Evolutionary conservation across 2,113 vertebrate genomes (phyloP).

Genomic region (Rhabdornis inornatus): DNA sequence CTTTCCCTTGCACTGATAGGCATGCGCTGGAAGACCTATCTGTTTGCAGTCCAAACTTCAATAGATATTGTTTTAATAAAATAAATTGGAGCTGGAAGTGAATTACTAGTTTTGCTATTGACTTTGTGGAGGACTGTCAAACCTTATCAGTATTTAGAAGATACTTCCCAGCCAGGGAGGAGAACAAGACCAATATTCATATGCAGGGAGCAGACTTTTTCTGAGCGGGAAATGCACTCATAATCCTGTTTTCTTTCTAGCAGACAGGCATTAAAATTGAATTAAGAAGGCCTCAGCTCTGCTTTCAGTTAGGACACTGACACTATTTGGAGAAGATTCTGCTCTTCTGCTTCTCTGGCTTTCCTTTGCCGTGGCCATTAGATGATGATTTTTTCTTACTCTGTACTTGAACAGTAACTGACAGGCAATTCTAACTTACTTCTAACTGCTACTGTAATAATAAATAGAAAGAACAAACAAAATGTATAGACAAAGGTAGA

Average conservation of each 20-base stretch:
- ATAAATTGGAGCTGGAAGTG: not conserved
- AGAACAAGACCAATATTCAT: not conserved
- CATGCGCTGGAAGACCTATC: not conserved
- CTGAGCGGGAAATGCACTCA: not conserved
- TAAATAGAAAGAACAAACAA: not conserved
- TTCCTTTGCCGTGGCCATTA: not conserved
- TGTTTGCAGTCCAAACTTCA: not conserved
- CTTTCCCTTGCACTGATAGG: not conserved
- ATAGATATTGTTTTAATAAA: not conserved
- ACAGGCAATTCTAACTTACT: not conserved
- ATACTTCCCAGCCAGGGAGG: not conserved
- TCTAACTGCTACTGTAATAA: not conserved
- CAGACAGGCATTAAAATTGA: not conserved
- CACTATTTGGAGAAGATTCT: not conserved
- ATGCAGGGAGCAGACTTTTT: not conserved
- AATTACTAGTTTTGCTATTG: not conserved
- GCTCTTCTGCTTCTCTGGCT: not conserved
- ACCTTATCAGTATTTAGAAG: not conserved
- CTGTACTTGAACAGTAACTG: not conserved
- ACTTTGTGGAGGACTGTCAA: not conserved
- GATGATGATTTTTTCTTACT: not conserved
- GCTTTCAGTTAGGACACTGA: accelerated
- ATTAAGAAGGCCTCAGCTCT: not conserved
- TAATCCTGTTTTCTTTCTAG: not conserved
- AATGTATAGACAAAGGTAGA: not conserved